A percentile compares a stretch with the other conserved stretches of the same genome.
These are phyloP conservation scores for crab-eating macaque (Macaca fascicularis) DNA, from an alignment of 2,113 vertebrate species.

Conservation along the genomic window T2T-MFA8v1.1 NC_088376.1:130243501-130244000, in stretches of 20 bases:
- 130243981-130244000: neutral
- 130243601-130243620: no score
- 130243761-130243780: neutral
- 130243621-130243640: no score
- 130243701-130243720: constrained; percentile 27
- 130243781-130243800: neutral
- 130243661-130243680: neutral
- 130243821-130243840: neutral
- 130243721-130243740: neutral
- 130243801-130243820: neutral
- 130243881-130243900: neutral
- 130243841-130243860: neutral
- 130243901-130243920: neutral
- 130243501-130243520: no score
- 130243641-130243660: no score
- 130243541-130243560: no score
- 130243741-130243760: neutral
- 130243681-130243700: neutral
- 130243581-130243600: no score
- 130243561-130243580: no score
- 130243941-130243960: neutral
- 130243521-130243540: rapidly evolving
- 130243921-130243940: neutral
- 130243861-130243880: neutral
- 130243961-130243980: neutral